Evolutionary conservation across 2,797 vertebrate genomes (phyloP).

Genomic region (Kryptolebias ocellatus): DNA sequence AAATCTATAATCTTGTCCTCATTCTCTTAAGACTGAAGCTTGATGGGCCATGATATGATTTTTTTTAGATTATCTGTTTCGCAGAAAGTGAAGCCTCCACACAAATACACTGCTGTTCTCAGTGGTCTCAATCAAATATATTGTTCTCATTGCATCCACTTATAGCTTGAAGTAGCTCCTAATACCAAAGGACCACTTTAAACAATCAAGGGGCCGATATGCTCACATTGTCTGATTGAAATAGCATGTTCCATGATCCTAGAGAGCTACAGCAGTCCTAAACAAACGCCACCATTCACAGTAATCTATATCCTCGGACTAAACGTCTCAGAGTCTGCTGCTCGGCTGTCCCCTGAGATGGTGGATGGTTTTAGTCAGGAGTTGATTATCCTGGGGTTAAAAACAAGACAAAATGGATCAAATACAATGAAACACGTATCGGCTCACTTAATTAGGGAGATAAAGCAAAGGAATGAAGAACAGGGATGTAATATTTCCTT

Average conservation of each 20-base stretch:
- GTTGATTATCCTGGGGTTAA: conserved; percentile 13
- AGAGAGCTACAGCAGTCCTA: conserved; percentile 10
- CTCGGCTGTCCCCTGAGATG: conserved; percentile 18
- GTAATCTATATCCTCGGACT: conserved; percentile 24
- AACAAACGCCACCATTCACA: conserved; percentile 41
- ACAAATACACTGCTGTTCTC: conserved; percentile 6
- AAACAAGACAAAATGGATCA: conserved; percentile 8
- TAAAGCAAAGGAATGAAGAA: background rate
- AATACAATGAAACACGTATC: conserved; percentile 24
- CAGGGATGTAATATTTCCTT: background rate
- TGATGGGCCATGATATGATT: conserved; percentile 20
- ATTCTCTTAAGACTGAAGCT: conserved; percentile 9
- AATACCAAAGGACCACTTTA: conserved; percentile 37
- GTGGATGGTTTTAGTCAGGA: conserved; percentile 28
- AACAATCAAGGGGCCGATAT: conserved; percentile 45
- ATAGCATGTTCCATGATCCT: conserved; percentile 4
- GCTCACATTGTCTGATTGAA: conserved; percentile 38
- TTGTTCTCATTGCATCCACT: conserved; percentile 48
- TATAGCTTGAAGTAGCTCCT: conserved; percentile 27
- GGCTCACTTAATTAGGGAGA: conserved; percentile 37
- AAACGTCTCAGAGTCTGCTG: conserved; percentile 7
- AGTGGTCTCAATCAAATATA: conserved; percentile 55
- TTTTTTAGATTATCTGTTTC: conserved; percentile 20
- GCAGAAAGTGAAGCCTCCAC: conserved; percentile 12
- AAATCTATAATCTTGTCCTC: conserved; percentile 4